Conservation (phyloP, 2,888 invertebrate genomes). For the Caenorhabditis afra region DNA sequence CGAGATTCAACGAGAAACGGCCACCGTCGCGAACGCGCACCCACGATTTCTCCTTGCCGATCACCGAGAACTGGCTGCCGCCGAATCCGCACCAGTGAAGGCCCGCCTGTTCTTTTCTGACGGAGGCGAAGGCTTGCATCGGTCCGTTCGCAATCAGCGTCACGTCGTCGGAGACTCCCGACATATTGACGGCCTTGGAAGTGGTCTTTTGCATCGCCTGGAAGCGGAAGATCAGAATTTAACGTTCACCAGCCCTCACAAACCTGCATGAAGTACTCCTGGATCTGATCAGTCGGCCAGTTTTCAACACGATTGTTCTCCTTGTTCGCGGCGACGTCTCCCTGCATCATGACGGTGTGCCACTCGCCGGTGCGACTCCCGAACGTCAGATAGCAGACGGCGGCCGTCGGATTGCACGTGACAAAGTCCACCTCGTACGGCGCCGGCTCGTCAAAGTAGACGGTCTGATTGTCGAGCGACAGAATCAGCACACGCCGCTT, state of each 20-base stretch:
- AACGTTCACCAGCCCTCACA: too few species aligned
- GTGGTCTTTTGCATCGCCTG: constrained; percentile 23
- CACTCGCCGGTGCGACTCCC: constrained; percentile 32
- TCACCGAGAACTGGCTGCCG: constrained; percentile 12
- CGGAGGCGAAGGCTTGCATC: constrained; percentile 25
- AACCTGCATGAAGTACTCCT: constrained; percentile 42
- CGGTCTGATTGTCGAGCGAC: constrained; percentile 35
- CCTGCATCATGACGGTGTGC: constrained; percentile 17
- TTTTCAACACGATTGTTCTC: constrained; percentile 51
- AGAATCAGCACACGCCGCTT: constrained; percentile 26
- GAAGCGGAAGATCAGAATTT: too few species aligned
- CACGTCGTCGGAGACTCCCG: constrained; percentile 2
- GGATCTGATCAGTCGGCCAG: constrained; percentile 21
- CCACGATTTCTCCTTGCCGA: constrained; percentile 33
- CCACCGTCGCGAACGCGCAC: constrained; percentile 44
- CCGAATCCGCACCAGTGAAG: constrained; percentile 29
- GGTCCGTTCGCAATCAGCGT: constrained; percentile 30
- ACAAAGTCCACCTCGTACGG: constrained; percentile 37
- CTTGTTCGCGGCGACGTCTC: constrained; percentile 34
- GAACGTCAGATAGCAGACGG: constrained; percentile 33
- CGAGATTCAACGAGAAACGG: constrained; percentile 35
- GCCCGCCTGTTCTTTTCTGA: constrained; percentile 7
- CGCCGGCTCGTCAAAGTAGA: constrained; percentile 35
- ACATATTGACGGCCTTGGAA: constrained; percentile 2
- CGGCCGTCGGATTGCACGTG: constrained; percentile 22